Evolutionary conservation across 1,140 invertebrate genomes (phyloP), one percentile per base, ranked within the genome.

Genomic region (Scaptomyza graminum): DNA sequence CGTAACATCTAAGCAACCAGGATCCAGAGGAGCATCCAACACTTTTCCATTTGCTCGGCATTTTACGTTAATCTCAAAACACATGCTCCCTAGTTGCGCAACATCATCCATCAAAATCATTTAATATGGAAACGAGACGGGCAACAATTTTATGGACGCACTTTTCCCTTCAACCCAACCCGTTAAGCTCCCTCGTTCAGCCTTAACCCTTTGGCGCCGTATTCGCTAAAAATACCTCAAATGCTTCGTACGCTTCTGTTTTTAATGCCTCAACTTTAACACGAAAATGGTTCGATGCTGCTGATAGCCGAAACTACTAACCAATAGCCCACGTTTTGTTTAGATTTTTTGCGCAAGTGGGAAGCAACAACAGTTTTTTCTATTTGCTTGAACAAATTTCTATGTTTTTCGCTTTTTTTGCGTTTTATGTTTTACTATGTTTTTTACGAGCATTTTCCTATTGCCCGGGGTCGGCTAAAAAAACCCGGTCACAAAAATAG

Each of bases 101-200:
- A 79, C 83, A 88, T 88, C 82, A 87, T 87, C 78, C 82, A 87
- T 87, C 82, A 87, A 88, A 87, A 78, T 70, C 83, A 65, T 88
- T 87, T 87, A 87, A 82, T 82, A 88, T 88, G 81, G 83, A 85
- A 75, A 75, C 78, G 70, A 78, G 74, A 64, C 71, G 62, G 76
- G 65, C 61, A 69, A 63, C 82, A 78, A 68, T 83, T 82, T 82
- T 82, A 82, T 82, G 79, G 61, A 50, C 44, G 64, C 76, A 64
- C 55, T 74, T 56, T 49, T 60, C 15, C 15, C 37, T 47, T 18
- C 1, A 8, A 5, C 51, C 37, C 1, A 8, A 5, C 51, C 37
- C 46, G 9, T 68, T 44, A 37, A 25, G n/a, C 34, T 12, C 31
- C 8, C 31, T 8, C 4, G 41, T 59, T 39, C 31, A 34, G 43